Evolutionary conservation across 2,888 invertebrate genomes (phyloP).

Genomic region (Mechanitis messenoides): DNA sequence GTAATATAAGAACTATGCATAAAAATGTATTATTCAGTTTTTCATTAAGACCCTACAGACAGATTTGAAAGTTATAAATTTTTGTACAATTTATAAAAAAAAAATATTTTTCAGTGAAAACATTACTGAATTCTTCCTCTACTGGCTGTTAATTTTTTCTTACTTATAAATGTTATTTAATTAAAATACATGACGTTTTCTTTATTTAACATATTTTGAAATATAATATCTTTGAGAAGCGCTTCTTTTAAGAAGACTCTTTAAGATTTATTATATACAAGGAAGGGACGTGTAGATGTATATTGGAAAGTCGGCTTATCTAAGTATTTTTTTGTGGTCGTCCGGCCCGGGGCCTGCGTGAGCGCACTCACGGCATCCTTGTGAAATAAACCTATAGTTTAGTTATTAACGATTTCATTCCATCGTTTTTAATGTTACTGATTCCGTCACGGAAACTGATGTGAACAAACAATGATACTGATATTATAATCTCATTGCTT

Average conservation of each 20-base stretch:
- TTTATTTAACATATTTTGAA: too few species aligned
- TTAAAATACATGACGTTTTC: too few species aligned
- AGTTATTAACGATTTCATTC: slow-evolving; percentile 6
- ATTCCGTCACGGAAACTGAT: slow-evolving; percentile 1
- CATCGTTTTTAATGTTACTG: slow-evolving; percentile 1
- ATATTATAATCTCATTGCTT: too few species aligned
- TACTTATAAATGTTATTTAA: too few species aligned
- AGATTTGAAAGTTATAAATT: too few species aligned
- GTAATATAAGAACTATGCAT: too few species aligned
- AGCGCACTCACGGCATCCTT: slow-evolving; percentile 22
- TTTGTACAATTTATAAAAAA: too few species aligned
- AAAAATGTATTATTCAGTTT: too few species aligned
- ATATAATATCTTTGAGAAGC: slow-evolving; percentile 48
- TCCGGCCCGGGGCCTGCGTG: slow-evolving; percentile 38
- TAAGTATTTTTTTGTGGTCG: slow-evolving; percentile 62
- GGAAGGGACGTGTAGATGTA: slow-evolving; percentile 64
- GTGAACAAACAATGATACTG: neutral
- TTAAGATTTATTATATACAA: slow-evolving; percentile 74
- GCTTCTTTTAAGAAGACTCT: slow-evolving; percentile 52
- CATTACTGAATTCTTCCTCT: too few species aligned
- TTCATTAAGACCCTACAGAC: too few species aligned
- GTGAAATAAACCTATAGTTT: slow-evolving; percentile 5
- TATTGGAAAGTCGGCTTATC: slow-evolving; percentile 75
- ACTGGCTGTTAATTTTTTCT: too few species aligned
- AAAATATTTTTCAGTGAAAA: too few species aligned